Conservation (phyloP, 2,888 invertebrate species). For the Bruchidius siliquastri region DNA sequence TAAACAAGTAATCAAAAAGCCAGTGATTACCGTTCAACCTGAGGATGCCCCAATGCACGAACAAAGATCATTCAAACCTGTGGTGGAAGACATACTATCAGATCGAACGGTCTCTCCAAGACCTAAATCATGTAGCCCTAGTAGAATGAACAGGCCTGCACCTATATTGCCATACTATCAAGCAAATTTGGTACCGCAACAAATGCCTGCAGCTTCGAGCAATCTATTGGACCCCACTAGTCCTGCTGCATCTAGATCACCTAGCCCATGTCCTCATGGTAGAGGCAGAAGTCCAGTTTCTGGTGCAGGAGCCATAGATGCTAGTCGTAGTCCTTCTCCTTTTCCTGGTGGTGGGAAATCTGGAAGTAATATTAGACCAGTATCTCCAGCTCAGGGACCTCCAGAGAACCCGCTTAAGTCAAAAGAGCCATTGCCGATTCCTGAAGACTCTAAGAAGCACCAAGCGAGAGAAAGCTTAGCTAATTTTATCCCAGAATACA, state of each 20-base stretch:
- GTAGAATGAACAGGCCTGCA: conserved; percentile 69
- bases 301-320: conserved; percentile 7
- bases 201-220: conserved; percentile 57
- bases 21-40: conserved; percentile 35
- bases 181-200: conserved; percentile 67
- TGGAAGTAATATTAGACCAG: conserved; percentile 47
- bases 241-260: conserved; percentile 58
- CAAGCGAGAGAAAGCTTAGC: conserved; percentile 37
- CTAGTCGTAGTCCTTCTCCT: conserved; percentile 40
- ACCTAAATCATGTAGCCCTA: conserved; percentile 62
- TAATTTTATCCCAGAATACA: conserved; percentile 39
- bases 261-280: conserved; percentile 54
- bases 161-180: conserved; percentile 76
- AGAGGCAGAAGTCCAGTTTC: conserved; percentile 17
- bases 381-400: conserved; percentile 68
- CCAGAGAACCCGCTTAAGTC: conserved; percentile 60
- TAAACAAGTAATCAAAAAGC: conserved; percentile 25
- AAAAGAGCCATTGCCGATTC: conserved; percentile 34
- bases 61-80: conserved; percentile 55
- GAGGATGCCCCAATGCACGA: conserved; percentile 46
- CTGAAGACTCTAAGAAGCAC: conserved; percentile 28
- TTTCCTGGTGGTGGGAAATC: conserved; percentile 26
- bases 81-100: conserved; percentile 51
- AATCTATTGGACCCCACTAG: conserved; percentile 59
- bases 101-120: conserved; percentile 53